Conservation (phyloP, 1,140 invertebrate genomes). For the Caenorhabditis elegans region WBcel235 BX284606.5:185001-185500, state of each 20-base stretch:
- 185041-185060: no score
- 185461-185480: no score
- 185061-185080: background rate
- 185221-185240: constrained; percentile 25
- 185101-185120: constrained; percentile 29
- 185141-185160: constrained; percentile 22
- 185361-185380: no score
- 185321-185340: no score
- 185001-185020: background rate
- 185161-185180: constrained; percentile 14
- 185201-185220: constrained; percentile 9
- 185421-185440: background rate
- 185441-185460: background rate
- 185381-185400: no score
- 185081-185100: background rate
- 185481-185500: no score
- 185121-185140: background rate
- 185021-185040: background rate
- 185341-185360: no score
- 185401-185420: background rate
- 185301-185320: no score
- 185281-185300: no score
- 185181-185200: constrained; percentile 21
- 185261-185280: no score
- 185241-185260: no score